phyloP scores from a whole-genome alignment of 2,113 vertebrate genomes.

The Petrocephalus zakoni region DNA sequence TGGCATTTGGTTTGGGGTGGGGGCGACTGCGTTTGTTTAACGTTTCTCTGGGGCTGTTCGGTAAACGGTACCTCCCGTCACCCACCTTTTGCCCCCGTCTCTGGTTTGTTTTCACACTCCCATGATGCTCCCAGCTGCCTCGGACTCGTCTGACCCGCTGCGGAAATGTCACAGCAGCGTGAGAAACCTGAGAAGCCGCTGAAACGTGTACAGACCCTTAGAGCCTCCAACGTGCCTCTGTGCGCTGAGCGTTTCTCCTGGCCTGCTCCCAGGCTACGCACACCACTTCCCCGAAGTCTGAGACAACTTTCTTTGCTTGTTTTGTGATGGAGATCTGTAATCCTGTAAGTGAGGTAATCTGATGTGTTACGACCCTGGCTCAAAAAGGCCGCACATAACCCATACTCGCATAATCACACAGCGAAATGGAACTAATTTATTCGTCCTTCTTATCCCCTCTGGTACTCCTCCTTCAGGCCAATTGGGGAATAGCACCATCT shows the following conservation, averaged over 20 bases:
- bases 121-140: conserved; percentile 47
- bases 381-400: too few species aligned
- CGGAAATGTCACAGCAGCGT: conserved; percentile 49
- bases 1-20: background rate
- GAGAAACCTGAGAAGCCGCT: conserved; percentile 34
- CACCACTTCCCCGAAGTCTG: background rate
- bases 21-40: conserved; percentile 30
- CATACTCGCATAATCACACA: too few species aligned
- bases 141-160: conserved; percentile 34
- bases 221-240: background rate
- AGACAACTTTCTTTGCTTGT: background rate
- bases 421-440: too few species aligned
- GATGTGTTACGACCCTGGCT: too few species aligned
- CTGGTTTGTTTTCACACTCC: conserved; percentile 8
- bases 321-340: background rate
- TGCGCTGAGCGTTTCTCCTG: background rate
- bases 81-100: background rate
- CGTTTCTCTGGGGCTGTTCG: conserved; percentile 35
- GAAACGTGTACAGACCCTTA: background rate
- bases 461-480: too few species aligned
- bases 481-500: too few species aligned
- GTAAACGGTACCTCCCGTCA: background rate
- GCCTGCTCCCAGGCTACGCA: background rate
- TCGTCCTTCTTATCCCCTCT: too few species aligned
- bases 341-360: background rate